Evolutionary conservation across 2,888 invertebrate species (phyloP).

Genomic region (Drosophila formosana): DNA sequence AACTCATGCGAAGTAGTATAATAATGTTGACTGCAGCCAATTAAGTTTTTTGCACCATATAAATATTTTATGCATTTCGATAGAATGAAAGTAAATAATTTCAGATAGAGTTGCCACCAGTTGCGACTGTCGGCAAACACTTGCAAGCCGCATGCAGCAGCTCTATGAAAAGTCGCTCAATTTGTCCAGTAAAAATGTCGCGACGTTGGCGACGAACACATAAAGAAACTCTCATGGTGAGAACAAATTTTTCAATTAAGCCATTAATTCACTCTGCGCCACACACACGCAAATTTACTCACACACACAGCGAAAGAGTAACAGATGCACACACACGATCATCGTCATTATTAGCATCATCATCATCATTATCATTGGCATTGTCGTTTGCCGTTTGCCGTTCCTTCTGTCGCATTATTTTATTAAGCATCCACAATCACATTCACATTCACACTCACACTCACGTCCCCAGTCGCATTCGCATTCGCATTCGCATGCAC

Average conservation of each 20-base stretch:
- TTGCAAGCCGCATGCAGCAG: slow-evolving; percentile 17
- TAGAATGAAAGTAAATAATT: too few relatives aligned
- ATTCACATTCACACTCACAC: slow-evolving; percentile 15
- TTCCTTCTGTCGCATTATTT: slow-evolving; percentile 83
- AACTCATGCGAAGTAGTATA: not conserved
- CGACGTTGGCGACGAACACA: slow-evolving; percentile 27
- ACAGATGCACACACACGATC: slow-evolving; percentile 41
- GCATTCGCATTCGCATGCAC: slow-evolving; percentile 23
- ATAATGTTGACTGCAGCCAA: not conserved
- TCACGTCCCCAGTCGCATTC: slow-evolving; percentile 10
- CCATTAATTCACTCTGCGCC: slow-evolving; percentile 83
- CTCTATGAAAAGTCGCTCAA: slow-evolving; percentile 52
- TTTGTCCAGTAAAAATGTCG: slow-evolving; percentile 57
- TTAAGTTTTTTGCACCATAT: not conserved
- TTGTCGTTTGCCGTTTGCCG: slow-evolving; percentile 71
- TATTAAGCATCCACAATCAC: slow-evolving; percentile 75
- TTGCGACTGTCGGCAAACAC: too few relatives aligned
- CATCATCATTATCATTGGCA: slow-evolving; percentile 42
- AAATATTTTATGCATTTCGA: not conserved
- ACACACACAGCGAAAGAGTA: slow-evolving; percentile 26
- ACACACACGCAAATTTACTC: slow-evolving; percentile 53
- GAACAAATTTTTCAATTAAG: slow-evolving; percentile 85
- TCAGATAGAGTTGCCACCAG: too few relatives aligned
- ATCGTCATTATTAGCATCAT: slow-evolving; percentile 39
- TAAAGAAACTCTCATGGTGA: slow-evolving; percentile 75